Evolutionary conservation across 2,113 vertebrate genomes (phyloP).

Genomic region (Clarias gariepinus): DNA sequence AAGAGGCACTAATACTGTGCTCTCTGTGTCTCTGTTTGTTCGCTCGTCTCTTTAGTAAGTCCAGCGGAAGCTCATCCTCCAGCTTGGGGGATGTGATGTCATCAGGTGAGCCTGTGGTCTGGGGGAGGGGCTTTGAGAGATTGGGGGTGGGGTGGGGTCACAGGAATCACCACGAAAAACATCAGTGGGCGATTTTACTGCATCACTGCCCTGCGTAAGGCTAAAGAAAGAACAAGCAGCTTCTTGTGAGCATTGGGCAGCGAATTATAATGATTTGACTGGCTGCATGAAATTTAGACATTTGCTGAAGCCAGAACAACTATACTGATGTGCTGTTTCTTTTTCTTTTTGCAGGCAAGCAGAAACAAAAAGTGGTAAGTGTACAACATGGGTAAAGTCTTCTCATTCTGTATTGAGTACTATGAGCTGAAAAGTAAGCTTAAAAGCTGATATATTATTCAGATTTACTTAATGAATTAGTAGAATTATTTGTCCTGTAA

Average conservation of each 20-base stretch:
- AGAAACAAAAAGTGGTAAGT: constrained; percentile 99
- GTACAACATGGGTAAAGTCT: constrained; percentile 18
- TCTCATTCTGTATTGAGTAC: not conserved
- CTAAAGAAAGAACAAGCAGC: constrained; percentile 50
- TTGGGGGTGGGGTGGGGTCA: constrained; percentile 58
- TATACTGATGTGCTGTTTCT: constrained; percentile 64
- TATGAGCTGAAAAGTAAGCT: not conserved
- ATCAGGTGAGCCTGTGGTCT: constrained; percentile 80
- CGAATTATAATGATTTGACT: constrained; percentile 34
- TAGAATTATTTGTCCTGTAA: not conserved
- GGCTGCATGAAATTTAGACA: constrained; percentile 25
- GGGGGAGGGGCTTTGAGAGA: constrained; percentile 46
- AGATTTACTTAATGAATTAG: not conserved
- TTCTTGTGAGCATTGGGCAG: constrained; percentile 50
- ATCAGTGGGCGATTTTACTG: constrained; percentile 52
- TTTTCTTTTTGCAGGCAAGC: constrained; percentile 90
- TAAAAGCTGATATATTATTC: not conserved
- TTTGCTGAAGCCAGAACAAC: constrained; percentile 15
- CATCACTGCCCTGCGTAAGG: constrained; percentile 54
- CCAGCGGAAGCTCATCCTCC: constrained; percentile 95
- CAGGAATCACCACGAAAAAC: constrained; percentile 48
- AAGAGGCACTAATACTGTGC: constrained; percentile 32
- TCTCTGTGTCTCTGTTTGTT: constrained; percentile 67
- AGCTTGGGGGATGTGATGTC: constrained; percentile 98
- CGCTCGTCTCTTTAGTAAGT: constrained; percentile 86